Evolutionary conservation across 2,888 invertebrate genomes (phyloP), one percentile per base, ranked within the genome.

Genomic region (Erebia epiphron): DNA sequence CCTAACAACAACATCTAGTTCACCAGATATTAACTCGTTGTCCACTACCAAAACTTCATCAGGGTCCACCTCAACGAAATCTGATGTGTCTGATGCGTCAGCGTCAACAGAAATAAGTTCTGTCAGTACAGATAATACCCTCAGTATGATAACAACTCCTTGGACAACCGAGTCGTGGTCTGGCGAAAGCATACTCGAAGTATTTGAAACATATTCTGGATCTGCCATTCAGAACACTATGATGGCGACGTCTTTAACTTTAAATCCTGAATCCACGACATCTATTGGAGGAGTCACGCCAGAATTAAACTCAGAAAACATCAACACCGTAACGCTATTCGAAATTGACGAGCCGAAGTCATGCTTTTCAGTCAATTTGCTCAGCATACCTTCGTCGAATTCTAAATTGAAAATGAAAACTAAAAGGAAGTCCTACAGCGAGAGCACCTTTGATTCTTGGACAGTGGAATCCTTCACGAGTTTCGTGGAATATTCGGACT

Each of bases 101-200:
- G 35, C 13, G 1, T 46, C 61, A 21, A 5, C 69, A 4, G 52
- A 58, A 14, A 13, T 26, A 10, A 71, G 68, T 16, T 68, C 63
- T 26, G 67, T 62, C 13, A 71, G 71, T 21, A 77, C 77, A 0
- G 75, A 81, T 1, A 77, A 84, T 62, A 89, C 89, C 0, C 70
- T 89, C 5, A 79, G 79, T 69, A 88, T 87, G 88, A 79, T 88
- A 46, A 80, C 77, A 11, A 80, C 85, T 0, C 89, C 89, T 0
- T 89, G 89, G 89, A 78, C 73, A 3, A 86, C 84, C 0, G 83
- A 85, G 41, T 78, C 85, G 1, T 82, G 82, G 81, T 50, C 68
- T 21, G 43, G 49, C 50, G 69, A 70, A 10, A 67, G 56, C 56
- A 46, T 21, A 8, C 14, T 4, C 1, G 56, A 21, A 56, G 14